phyloP scores from a whole-genome alignment of 2,888 invertebrate species.

The Cheilosia scutellata region DNA sequence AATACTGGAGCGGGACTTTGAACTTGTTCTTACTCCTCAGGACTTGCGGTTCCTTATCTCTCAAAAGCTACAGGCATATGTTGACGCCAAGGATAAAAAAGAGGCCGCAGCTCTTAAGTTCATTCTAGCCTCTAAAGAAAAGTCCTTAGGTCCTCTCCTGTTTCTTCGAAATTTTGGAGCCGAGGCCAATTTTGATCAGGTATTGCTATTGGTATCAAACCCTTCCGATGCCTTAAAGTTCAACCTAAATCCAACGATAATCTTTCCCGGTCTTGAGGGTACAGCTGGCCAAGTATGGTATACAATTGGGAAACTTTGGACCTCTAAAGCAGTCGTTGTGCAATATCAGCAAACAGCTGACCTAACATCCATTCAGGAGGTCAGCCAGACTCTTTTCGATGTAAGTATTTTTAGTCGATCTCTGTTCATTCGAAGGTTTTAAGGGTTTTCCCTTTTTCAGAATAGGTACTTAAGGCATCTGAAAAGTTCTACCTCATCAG shows the following conservation, averaged over 20 bases:
- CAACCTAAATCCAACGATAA: constrained; percentile 80
- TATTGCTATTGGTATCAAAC: constrained; percentile 85
- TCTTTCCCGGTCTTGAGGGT: constrained; percentile 90
- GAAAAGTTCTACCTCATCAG: constrained; percentile 91
- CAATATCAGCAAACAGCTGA: constrained; percentile 81
- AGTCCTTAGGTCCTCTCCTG: constrained; percentile 79
- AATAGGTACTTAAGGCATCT: constrained; percentile 85
- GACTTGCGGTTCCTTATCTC: constrained; percentile 93
- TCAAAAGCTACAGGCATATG: constrained; percentile 82
- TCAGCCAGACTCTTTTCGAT: constrained; percentile 79
- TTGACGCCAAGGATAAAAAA: constrained; percentile 80
- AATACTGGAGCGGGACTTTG: constrained; percentile 94
- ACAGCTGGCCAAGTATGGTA: constrained; percentile 85
- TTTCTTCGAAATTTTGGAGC: constrained; percentile 87
- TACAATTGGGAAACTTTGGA: constrained; percentile 79
- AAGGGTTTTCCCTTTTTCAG: constrained; percentile 82
- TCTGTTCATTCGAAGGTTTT: not conserved
- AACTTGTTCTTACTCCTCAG: constrained; percentile 93
- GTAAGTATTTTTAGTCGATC: constrained; percentile 75
- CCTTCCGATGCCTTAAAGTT: constrained; percentile 77
- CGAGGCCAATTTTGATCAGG: constrained; percentile 85
- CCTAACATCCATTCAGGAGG: constrained; percentile 78
- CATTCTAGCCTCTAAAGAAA: constrained; percentile 80
- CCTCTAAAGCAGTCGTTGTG: constrained; percentile 79
- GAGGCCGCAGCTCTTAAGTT: constrained; percentile 80